These are phyloP conservation scores for Holothuria scabra DNA, from an alignment of 53 echinoderm and acorn worm genomes.

Conservation along the genomic window DNA sequence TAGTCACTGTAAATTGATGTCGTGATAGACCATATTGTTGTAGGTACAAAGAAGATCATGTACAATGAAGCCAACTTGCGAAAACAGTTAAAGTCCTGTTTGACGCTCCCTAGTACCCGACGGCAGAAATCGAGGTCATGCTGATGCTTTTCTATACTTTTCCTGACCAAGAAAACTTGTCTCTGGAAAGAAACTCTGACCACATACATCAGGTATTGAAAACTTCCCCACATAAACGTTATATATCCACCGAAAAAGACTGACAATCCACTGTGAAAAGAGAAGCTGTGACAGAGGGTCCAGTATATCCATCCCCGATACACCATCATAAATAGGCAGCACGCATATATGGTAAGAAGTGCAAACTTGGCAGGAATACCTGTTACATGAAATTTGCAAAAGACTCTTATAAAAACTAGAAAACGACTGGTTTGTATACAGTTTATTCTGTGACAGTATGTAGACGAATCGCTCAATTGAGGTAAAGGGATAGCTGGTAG, in stretches of 20 bases:
- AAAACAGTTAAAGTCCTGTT: constrained; percentile 67
- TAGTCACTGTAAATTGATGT: constrained; percentile 73
- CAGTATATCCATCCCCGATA: constrained; percentile 55
- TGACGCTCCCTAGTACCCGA: constrained; percentile 38
- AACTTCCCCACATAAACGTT: constrained; percentile 61
- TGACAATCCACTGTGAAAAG: constrained; percentile 50
- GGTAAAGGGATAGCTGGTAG: too few relatives aligned
- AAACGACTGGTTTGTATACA: too few relatives aligned
- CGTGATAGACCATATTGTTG: constrained; percentile 64
- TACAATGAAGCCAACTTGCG: constrained; percentile 58
- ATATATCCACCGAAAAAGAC: constrained; percentile 47
- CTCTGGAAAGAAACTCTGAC: constrained; percentile 66
- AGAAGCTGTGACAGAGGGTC: constrained; percentile 6
- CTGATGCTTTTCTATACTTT: constrained; percentile 61
- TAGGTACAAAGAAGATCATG: constrained; percentile 66
- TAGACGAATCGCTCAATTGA: too few relatives aligned
- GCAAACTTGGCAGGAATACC: constrained; percentile 18
- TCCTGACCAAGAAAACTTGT: constrained; percentile 66
- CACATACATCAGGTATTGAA: constrained; percentile 74
- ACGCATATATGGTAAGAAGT: constrained; percentile 50
- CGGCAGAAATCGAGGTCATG: constrained; percentile 67
- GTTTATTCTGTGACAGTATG: too few relatives aligned
- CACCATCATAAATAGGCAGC: constrained; percentile 9
- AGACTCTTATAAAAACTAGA: background rate
- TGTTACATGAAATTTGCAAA: background rate